A percentile compares a stretch with the other conserved stretches of the same genome.
Conservation (phyloP, 2,888 invertebrate genomes). For the Coelinius sp. region DNA sequence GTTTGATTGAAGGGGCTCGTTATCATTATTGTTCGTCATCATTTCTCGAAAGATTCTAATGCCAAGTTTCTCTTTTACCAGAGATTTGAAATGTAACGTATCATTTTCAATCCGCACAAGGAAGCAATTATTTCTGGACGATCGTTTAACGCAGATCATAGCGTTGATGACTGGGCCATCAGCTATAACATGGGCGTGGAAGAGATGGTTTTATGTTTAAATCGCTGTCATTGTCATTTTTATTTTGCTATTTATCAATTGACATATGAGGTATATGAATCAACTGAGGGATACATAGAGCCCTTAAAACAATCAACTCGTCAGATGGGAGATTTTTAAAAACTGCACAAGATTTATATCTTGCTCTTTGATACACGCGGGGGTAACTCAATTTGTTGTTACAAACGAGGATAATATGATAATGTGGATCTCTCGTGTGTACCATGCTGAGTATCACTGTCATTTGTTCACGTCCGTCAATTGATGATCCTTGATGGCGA, state of each 20-base stretch:
- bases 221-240: neutral
- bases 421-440: conserved; percentile 52
- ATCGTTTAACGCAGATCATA: neutral
- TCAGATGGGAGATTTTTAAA: neutral
- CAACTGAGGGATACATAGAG: too few relatives aligned
- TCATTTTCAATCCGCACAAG: conserved; percentile 17
- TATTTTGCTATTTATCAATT: too few relatives aligned
- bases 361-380: conserved; percentile 53
- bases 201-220: neutral
- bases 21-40: conserved; percentile 29
- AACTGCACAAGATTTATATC: conserved; percentile 29
- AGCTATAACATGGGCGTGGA: neutral
- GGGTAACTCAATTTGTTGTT: conserved; percentile 70
- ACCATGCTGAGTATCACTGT: conserved; percentile 44
- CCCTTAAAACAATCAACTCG: too few relatives aligned
- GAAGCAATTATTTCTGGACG: conserved; percentile 5
- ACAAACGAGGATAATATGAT: conserved; percentile 70
- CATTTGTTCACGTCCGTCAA: conserved; percentile 67
- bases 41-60: conserved; percentile 16
- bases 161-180: conserved; percentile 8
- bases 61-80: conserved; percentile 23
- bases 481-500: conserved; percentile 54
- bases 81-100: neutral
- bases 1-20: conserved; percentile 13
- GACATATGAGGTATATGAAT: too few relatives aligned